Evolutionary conservation across 2,888 invertebrate genomes (phyloP).

Genomic region (Minunthozetes semirufus): DNA sequence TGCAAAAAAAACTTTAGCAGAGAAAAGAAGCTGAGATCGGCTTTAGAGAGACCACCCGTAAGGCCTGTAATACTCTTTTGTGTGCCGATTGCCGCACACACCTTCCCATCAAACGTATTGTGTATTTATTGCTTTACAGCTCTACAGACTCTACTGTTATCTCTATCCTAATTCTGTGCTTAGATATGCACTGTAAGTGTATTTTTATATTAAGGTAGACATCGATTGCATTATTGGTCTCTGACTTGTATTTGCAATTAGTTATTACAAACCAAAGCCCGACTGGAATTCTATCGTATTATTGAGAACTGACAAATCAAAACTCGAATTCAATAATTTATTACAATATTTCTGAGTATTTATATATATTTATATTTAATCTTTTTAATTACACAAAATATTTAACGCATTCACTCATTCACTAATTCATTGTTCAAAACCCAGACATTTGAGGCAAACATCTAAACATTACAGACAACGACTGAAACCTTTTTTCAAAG

Average conservation of each 20-base stretch:
- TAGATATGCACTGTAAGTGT: conserved; percentile 23
- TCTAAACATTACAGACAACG: not conserved
- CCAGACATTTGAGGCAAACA: not conserved
- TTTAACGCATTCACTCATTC: not conserved
- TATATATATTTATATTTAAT: conserved; percentile 10
- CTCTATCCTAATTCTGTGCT: conserved; percentile 6
- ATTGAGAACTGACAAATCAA: not conserved
- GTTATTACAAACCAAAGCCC: not conserved
- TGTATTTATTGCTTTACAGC: conserved; percentile 32
- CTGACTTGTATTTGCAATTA: conserved; percentile 4
- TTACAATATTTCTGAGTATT: not conserved
- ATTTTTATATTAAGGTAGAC: conserved; percentile 28
- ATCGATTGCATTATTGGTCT: not conserved
- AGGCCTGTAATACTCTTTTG: conserved; percentile 14
- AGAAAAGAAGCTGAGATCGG: not conserved
- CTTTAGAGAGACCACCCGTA: conserved; percentile 21
- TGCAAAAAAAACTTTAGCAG: not conserved
- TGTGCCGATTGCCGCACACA: conserved; percentile 22
- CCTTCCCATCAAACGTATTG: conserved; percentile 29
- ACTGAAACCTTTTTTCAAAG: not conserved
- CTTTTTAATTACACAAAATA: conserved; percentile 5
- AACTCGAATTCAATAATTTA: conserved; percentile 21
- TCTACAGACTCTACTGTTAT: not conserved
- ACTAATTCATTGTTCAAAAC: not conserved
- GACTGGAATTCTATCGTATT: conserved; percentile 12